Percentiles rank a stretch among this genome's conserved stretches.
Conservation (phyloP, 2,888 invertebrate genomes). For the Escarpia spicata region DNA sequence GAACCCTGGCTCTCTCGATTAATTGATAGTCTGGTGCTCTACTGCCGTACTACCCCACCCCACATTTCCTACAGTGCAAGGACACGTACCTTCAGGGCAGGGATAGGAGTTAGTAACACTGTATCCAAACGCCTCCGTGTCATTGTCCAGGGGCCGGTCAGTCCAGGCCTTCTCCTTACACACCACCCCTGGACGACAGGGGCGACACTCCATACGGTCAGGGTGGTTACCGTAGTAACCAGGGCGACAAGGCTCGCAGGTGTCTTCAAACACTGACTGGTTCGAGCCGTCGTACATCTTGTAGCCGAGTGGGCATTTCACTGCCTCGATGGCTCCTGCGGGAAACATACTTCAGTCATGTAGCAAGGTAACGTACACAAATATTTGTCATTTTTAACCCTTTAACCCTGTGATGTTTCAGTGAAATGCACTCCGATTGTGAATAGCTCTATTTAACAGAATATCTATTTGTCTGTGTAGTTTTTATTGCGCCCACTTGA, state of each 20-base stretch:
- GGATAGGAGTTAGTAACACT: conserved; percentile 57
- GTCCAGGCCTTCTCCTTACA: conserved; percentile 56
- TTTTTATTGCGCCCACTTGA: no score
- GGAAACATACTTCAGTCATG: not conserved
- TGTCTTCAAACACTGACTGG: conserved; percentile 54
- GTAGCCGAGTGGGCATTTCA: conserved; percentile 60
- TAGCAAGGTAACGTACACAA: not conserved
- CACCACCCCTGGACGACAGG: conserved; percentile 62
- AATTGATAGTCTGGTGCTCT: no score
- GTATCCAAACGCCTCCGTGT: conserved; percentile 49
- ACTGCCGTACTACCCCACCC: not conserved
- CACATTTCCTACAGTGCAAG: not conserved
- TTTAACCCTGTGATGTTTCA: not conserved
- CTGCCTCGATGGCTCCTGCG: conserved; percentile 57
- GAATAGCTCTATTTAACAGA: no score
- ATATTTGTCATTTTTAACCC: not conserved
- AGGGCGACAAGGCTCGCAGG: conserved; percentile 59
- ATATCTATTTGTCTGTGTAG: no score
- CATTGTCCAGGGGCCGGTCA: conserved; percentile 56
- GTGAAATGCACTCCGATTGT: not conserved
- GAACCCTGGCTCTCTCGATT: no score
- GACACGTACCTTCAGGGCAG: conserved; percentile 55
- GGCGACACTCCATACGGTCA: conserved; percentile 51
- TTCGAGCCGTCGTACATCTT: conserved; percentile 56
- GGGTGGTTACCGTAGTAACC: conserved; percentile 58